Evolutionary conservation across 1,140 invertebrate genomes (phyloP).

Genomic region (Drosophila mayri): DNA sequence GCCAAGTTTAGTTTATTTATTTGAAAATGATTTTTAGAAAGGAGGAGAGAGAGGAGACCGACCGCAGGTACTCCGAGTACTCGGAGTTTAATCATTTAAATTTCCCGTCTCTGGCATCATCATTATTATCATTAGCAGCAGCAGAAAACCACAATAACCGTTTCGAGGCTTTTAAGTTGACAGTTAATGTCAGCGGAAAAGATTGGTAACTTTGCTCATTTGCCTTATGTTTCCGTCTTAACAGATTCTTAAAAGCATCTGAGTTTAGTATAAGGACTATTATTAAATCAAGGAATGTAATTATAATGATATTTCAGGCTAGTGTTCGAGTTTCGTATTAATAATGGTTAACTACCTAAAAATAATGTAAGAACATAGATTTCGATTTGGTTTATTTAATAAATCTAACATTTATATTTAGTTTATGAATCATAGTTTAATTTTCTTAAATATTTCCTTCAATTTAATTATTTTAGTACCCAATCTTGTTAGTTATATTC

Average conservation of each 20-base stretch:
- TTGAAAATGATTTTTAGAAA: slow-evolving; percentile 69
- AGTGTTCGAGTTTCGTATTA: too few species aligned
- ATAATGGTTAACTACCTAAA: neutral
- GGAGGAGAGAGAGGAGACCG: slow-evolving; percentile 25
- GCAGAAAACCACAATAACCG: slow-evolving; percentile 33
- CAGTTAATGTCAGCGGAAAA: slow-evolving; percentile 15
- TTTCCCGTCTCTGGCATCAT: slow-evolving; percentile 48
- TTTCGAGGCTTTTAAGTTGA: slow-evolving; percentile 22
- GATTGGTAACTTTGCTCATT: slow-evolving; percentile 18
- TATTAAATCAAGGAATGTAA: neutral
- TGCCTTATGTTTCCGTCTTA: neutral
- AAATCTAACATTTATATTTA: too few species aligned
- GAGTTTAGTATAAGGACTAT: neutral
- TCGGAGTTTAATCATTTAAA: slow-evolving; percentile 76
- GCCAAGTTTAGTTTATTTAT: slow-evolving; percentile 71
- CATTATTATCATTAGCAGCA: slow-evolving; percentile 25
- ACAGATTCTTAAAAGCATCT: neutral
- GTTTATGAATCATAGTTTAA: neutral
- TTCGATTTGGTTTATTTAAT: neutral
- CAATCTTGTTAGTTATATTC: too few species aligned
- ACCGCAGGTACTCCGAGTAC: slow-evolving; percentile 67
- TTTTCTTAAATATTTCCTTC: neutral
- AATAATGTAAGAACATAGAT: neutral
- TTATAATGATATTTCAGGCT: neutral
- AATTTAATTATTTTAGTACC: neutral